Evolutionary conservation across 2,113 vertebrate species (phyloP).

Genomic region (Cavia aperea): DNA sequence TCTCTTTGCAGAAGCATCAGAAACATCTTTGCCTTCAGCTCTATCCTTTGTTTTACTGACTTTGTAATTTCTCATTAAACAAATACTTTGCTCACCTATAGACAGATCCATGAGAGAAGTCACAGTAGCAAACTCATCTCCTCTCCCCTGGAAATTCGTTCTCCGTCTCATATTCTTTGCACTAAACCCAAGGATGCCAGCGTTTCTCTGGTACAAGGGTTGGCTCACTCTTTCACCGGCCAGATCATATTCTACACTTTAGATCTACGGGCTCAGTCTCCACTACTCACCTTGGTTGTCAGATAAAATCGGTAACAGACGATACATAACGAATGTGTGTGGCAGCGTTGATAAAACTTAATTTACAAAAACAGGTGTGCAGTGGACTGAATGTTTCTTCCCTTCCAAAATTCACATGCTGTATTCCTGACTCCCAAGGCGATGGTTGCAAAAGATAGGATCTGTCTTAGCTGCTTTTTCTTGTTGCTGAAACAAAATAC

Average conservation of each 20-base stretch:
- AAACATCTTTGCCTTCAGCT: not conserved
- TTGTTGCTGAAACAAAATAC: not conserved
- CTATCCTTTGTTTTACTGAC: constrained; percentile 31
- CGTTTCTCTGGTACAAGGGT: not conserved
- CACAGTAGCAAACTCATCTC: not conserved
- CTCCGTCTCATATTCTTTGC: not conserved
- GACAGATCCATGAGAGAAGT: not conserved
- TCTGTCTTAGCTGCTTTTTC: not conserved
- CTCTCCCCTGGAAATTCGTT: not conserved
- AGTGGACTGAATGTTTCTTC: not conserved
- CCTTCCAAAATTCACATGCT: not conserved
- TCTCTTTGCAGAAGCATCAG: not conserved
- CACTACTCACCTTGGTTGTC: not conserved
- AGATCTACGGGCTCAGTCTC: not conserved
- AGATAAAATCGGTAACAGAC: not conserved
- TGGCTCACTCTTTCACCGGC: not conserved
- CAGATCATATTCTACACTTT: not conserved
- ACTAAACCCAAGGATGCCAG: not conserved
- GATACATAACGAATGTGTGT: not conserved
- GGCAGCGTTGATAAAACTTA: not conserved
- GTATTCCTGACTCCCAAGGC: not conserved
- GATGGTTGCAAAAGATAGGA: not conserved
- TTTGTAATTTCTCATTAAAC: constrained; percentile 10
- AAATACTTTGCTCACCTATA: not conserved
- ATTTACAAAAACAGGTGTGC: constrained; percentile 23